Conservation (phyloP, 2,113 vertebrate species). For the Clarias batrachus region DNA sequence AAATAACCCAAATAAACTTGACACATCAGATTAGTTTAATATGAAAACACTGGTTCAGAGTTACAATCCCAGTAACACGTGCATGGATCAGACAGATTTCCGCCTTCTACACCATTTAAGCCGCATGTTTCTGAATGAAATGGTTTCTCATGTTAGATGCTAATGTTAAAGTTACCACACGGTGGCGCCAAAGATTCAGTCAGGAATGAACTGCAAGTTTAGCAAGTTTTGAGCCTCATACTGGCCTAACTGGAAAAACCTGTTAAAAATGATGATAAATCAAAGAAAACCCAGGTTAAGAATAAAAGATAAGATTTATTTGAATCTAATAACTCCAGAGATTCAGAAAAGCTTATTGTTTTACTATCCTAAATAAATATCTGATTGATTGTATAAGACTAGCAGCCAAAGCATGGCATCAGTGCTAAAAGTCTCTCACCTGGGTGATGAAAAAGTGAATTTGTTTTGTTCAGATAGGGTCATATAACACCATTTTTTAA, state of each 20-base stretch:
- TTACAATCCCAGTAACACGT: background rate
- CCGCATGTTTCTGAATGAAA: background rate
- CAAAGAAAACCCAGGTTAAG: background rate
- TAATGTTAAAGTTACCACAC: background rate
- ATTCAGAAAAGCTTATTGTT: no score
- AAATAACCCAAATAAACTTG: background rate
- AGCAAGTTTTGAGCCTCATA: background rate
- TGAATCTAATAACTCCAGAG: background rate
- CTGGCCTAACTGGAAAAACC: background rate
- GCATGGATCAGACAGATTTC: background rate
- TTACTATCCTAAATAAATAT: no score
- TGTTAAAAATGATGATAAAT: background rate
- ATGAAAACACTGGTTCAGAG: background rate
- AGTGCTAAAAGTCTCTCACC: no score
- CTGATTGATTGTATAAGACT: no score
- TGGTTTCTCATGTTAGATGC: background rate
- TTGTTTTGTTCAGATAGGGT: no score
- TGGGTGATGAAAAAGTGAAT: no score
- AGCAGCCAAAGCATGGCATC: no score
- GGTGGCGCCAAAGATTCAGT: background rate
- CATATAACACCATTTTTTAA: no score
- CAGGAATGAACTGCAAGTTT: background rate
- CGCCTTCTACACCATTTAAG: background rate
- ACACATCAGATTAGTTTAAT: no score
- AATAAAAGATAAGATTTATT: background rate